phyloP scores from a whole-genome alignment of 2,797 vertebrate species.

The Eurystomus glaucurus region DNA sequence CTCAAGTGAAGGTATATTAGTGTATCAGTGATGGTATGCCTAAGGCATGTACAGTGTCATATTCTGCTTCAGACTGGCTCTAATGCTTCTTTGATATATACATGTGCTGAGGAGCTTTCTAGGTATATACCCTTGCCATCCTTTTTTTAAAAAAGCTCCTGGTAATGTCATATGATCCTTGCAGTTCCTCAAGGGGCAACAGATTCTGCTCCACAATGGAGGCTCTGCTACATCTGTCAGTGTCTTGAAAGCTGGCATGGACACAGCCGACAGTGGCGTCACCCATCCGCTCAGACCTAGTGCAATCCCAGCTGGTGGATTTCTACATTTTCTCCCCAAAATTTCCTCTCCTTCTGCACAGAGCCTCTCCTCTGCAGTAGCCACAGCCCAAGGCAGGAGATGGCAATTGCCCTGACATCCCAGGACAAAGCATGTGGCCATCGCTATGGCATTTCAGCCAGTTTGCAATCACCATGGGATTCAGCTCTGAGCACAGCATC shows the following conservation, averaged over 20 bases:
- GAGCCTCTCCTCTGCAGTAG: accelerated
- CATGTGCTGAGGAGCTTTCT: background rate
- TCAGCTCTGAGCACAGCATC: background rate
- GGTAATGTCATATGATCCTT: background rate
- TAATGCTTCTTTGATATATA: background rate
- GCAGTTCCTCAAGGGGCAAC: background rate
- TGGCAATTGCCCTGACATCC: background rate
- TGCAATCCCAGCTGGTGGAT: background rate
- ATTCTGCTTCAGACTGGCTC: background rate
- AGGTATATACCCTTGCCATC: background rate
- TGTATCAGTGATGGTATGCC: background rate
- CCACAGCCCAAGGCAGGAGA: background rate
- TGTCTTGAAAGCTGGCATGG: background rate
- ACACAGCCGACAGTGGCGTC: background rate
- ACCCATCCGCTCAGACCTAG: accelerated
- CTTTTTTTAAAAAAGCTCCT: background rate
- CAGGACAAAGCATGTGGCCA: background rate
- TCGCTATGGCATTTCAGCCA: background rate
- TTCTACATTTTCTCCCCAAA: background rate
- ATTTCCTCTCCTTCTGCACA: background rate
- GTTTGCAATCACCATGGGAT: accelerated
- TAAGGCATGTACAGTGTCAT: background rate
- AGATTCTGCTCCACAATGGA: background rate
- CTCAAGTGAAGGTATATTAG: background rate
- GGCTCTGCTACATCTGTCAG: background rate